Evolutionary conservation across 1,140 invertebrate species (phyloP).

Genomic region (Nebria ingens): DNA sequence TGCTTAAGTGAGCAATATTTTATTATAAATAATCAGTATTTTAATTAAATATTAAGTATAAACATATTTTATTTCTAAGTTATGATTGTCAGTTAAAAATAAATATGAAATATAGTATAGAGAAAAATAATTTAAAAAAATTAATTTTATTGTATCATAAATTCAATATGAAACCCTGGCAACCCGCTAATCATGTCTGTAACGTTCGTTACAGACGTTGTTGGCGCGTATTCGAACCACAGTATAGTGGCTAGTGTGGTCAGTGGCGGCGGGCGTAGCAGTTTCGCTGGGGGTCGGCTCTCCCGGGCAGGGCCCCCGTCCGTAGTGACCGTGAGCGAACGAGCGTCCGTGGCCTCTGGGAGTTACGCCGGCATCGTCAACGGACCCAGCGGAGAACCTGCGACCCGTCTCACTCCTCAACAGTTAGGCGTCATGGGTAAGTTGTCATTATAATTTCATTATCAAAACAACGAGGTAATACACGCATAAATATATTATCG

Average conservation of each 20-base stretch:
- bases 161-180: too few relatives aligned
- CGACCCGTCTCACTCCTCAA: constrained; percentile 49
- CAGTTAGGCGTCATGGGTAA: constrained; percentile 57
- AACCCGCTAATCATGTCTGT: background rate
- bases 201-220: background rate
- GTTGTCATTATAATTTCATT: too few relatives aligned
- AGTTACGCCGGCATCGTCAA: constrained; percentile 35
- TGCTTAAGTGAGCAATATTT: too few relatives aligned
- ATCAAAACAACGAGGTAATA: too few relatives aligned
- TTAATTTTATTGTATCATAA: too few relatives aligned
- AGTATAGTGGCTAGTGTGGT: constrained; percentile 21
- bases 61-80: too few relatives aligned
- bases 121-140: too few relatives aligned
- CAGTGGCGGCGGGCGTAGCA: constrained; percentile 28
- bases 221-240: background rate
- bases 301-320: constrained; percentile 19
- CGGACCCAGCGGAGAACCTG: constrained; percentile 20
- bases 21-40: too few relatives aligned
- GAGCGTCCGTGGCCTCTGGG: constrained; percentile 48
- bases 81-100: too few relatives aligned
- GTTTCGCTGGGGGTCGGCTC: constrained; percentile 17
- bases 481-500: too few relatives aligned
- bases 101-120: too few relatives aligned
- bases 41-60: too few relatives aligned
- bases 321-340: constrained; percentile 44